Base-by-base conservation (phyloP, 2,888 invertebrate genomes). In the Autographa gamma region DNA sequence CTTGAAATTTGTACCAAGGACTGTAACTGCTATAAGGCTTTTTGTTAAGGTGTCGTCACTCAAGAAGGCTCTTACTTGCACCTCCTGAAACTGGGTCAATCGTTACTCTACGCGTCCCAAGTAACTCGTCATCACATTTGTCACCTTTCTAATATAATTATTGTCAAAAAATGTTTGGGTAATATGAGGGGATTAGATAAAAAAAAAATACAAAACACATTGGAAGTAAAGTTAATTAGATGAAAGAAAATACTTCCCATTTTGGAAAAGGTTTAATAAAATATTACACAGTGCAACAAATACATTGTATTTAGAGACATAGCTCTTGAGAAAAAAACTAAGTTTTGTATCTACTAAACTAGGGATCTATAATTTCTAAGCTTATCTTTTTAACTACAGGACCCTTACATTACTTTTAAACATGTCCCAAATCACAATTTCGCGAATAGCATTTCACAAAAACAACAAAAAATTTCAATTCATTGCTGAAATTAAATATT, bases 401-500 rank as follows among this genome's bases (percentile, higher is more conserved):
- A 25, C 3, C 25, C 25, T 25, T 25, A 25, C 25, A 25, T 25
- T 25, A 25, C 3, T 25, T 25, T 25, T 25, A 25, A 25, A 25
- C 25, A 25, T 25, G 25, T 25, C 3, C 25, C 2, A 25, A 25
- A 25, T 25, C 25, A 25, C 25, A 3, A 25, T 38, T 38, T 7
- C 9, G 34, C 7, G 9, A 38, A 38, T 38, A 38, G 9, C 14
- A 43, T 14, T 3, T 43, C 14, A 14, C 18, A 25, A 14, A n/a
- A 32, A 19, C 34, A 31, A 38, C 14, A 38, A 61, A 60, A 56
- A 25, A 16, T 4, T 25, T 48, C 43, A 59, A 66, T 38, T 18
- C n/a, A 3, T 54, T 16, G 18, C 0, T 18, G n/a, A 66, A 59
- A 72, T 72, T 48, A 64, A 71, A 74, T 68, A 74, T 77, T 81